Evolutionary conservation across 2,888 invertebrate genomes (phyloP).

Genomic region (Caenorhabditis sp.): DNA sequence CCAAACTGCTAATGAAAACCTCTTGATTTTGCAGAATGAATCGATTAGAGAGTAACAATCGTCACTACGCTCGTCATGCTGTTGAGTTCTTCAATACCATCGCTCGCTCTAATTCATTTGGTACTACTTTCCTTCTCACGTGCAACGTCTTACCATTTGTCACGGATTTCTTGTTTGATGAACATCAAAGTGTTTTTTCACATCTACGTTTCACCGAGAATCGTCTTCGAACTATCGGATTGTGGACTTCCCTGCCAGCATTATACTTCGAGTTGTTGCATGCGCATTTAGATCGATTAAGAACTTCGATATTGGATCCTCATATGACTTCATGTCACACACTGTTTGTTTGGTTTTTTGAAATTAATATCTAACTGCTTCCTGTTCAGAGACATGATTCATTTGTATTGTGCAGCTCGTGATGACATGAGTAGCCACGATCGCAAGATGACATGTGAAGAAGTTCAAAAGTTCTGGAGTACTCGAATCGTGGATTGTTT

Average conservation of each 20-base stretch:
- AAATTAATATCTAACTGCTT: neutral
- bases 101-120: conserved; percentile 21
- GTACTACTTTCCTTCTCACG: conserved; percentile 16
- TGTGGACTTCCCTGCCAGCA: conserved; percentile 27
- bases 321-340: neutral
- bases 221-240: conserved; percentile 11
- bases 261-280: conserved; percentile 26
- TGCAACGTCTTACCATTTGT: conserved; percentile 10
- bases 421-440: neutral
- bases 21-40: conserved; percentile 18
- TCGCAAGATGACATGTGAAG: neutral
- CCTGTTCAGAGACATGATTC: neutral
- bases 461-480: neutral
- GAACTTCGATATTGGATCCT: neutral
- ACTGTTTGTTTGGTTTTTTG: neutral
- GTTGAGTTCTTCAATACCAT: conserved; percentile 23
- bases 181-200: conserved; percentile 19
- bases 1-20: neutral
- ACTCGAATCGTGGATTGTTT: neutral
- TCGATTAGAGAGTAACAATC: conserved; percentile 21
- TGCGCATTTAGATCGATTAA: neutral
- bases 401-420: neutral
- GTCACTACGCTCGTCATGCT: conserved; percentile 18
- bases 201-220: conserved; percentile 26
- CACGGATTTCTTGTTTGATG: conserved; percentile 31